Evolutionary conservation across 2,113 vertebrate genomes (phyloP), one percentile per base, ranked within the genome.

Genomic region (Camelus bactrianus): DNA sequence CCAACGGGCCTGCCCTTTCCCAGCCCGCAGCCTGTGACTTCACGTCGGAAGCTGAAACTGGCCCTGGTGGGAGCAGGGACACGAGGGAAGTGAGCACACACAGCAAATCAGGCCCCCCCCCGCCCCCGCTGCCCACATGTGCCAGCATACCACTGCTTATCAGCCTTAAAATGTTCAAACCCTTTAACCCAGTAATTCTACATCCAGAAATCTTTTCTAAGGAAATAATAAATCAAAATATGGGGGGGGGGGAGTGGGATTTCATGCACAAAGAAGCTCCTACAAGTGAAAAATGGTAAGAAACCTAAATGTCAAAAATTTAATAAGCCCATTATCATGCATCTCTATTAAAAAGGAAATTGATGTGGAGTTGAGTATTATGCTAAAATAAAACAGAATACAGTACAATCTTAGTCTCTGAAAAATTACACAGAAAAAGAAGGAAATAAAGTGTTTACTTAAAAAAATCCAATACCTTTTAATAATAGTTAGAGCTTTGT

Each of bases 201-300:
- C 42, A 69, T 60, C 69, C 62, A 86, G 75, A 92, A 67, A 70
- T 30, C 46, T 38, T 72, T 82, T 60, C 67, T 94, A 56, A 64
- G 52, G 52, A 93, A 48, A 91, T n/a, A 77, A n/a, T 17, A 86
- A 87, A 30, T 86, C 35, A 77, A 93, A 87, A 62, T 86, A 77
- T 2, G 8, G 35, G 22, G 32, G 38, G n/a, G 54, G 75, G 38
- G 7, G 32, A 38, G 13, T 72, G 69, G 73, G 60, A 89, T 56
- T 79, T 95, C n/a, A 91, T 15, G 64, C 2, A 38, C 26, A 72
- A 80, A 77, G 54, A 77, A 65, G 72, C 48, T 62, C 54, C 48
- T 54, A 86, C 76, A 9, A 77, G 38, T 70, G 56, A 95, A 79
- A 15, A 72, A 22, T 14, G 73, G 87, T 24, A 28, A 93, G 30